Conservation (phyloP, 1,140 invertebrate species). For the Andrena cerasifolii region DNA sequence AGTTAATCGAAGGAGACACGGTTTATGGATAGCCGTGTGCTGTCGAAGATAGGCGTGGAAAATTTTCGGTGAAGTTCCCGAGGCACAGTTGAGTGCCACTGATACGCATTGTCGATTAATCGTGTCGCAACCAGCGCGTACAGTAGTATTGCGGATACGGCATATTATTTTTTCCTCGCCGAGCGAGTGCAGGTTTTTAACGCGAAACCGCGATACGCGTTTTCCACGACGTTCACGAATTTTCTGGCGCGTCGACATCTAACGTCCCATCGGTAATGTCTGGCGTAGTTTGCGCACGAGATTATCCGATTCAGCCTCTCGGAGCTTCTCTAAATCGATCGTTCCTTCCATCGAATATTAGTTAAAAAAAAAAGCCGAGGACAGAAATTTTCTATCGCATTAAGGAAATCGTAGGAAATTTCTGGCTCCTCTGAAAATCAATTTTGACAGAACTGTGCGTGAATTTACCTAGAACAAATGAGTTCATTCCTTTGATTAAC, state of each 20-base stretch:
- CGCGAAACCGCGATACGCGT: not conserved
- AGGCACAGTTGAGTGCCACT: conserved; percentile 41
- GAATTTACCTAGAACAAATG: too few species aligned
- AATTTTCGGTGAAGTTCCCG: not conserved
- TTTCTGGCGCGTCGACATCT: not conserved
- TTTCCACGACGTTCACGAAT: conserved; percentile 10
- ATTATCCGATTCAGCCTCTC: too few species aligned
- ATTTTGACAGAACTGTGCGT: too few species aligned
- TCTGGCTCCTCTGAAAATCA: too few species aligned
- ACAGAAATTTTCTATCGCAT: too few species aligned
- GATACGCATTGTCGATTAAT: conserved; percentile 51
- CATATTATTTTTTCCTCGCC: conserved; percentile 6
- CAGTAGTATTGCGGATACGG: conserved; percentile 30
- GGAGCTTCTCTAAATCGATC: too few species aligned
- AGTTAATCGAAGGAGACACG: not conserved
- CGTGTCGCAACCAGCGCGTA: conserved; percentile 12
- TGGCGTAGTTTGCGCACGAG: too few species aligned
- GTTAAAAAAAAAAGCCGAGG: too few species aligned
- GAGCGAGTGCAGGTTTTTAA: conserved; percentile 13
- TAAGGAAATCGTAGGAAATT: not conserved
- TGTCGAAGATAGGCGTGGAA: not conserved
- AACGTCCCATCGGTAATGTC: not conserved
- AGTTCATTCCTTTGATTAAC: too few species aligned
- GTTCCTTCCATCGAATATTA: not conserved
- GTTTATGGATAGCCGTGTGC: not conserved